These are phyloP conservation scores for Tipula unca DNA, from an alignment of 2,888 invertebrate genomes.

Conservation along the genomic window DNA sequence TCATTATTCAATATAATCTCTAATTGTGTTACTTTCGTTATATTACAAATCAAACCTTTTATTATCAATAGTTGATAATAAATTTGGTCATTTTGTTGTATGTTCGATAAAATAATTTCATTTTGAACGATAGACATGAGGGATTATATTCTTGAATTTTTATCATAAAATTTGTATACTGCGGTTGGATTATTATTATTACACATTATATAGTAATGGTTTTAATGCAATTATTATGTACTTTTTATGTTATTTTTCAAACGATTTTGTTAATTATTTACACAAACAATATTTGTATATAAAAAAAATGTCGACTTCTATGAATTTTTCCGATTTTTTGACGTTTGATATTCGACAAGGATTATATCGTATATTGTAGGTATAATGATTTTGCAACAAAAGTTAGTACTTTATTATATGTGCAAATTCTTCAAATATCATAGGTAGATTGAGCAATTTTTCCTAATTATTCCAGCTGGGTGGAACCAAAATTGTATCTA, in stretches of 20 bases:
- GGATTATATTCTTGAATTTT: neutral
- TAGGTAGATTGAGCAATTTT: too few species aligned
- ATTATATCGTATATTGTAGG: neutral
- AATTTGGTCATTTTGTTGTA: slow-evolving; percentile 32
- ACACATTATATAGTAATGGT: neutral
- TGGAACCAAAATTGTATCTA: too few species aligned
- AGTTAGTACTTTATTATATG: neutral
- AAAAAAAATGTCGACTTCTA: neutral
- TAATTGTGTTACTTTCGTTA: neutral
- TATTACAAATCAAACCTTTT: slow-evolving; percentile 29
- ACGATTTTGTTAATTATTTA: neutral
- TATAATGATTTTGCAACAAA: neutral
- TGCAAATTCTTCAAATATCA: too few species aligned
- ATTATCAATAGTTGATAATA: slow-evolving; percentile 35
- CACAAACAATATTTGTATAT: neutral
- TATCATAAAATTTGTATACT: neutral
- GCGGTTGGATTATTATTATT: neutral
- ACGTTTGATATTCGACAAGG: neutral
- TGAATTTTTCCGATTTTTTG: neutral
- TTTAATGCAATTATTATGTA: neutral
- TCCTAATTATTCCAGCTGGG: too few species aligned
- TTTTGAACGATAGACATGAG: neutral
- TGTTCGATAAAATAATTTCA: slow-evolving; percentile 31
- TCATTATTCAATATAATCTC: neutral
- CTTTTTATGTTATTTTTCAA: neutral